Base-by-base conservation (phyloP, 2,888 invertebrate species). In the Melinaea marsaeus region DNA sequence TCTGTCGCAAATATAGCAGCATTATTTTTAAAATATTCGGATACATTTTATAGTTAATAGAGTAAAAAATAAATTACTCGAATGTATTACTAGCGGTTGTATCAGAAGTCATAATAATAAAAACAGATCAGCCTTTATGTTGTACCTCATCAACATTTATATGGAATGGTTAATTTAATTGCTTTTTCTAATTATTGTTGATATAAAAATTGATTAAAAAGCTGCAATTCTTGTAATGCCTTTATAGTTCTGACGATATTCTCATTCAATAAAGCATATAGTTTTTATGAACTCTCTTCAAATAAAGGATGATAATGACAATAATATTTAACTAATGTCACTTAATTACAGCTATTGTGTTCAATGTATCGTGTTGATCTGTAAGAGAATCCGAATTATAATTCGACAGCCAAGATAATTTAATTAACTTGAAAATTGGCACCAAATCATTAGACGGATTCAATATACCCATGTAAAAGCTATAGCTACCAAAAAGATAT, bases 1-100 rank as follows among this genome's bases (percentile, higher is more conserved):
- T 61, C 46, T 48, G 47, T 42, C 42, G 2, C 2, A 9, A 3
- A 42, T 42, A 42, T 22, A 22, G 22, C 22, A 22, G 22, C 22
- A 22, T 22, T 22, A 22, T 22, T 22, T 22, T 22, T 22, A 42
- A 42, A 9, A 11, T 9, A 9, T 3, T 9, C 69, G 72, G 71
- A 58, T 48, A 33, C 48, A 37, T 13, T 7, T 22, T 6, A 9
- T 13, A 11, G 13, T 9, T 32, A n/a, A 3, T 9, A 51, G 2
- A 22, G 22, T 7, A 51, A 11, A 51, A 7, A 51, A 51, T 51
- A 51, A 32, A 5, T 2, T 32, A 32, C 22, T 32, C n/a, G 32
- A 7, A 5, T 32, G 13, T 22, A 22, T 1, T 22, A 48, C 48
- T 32, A 51, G 32, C n/a, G 51, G 51, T 32, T 51, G 22, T 51